Percentiles rank a stretch among this genome's conserved stretches.
These are phyloP conservation scores for Pogonocherus hispidulus DNA, from an alignment of 2,888 invertebrate species.

Conservation along the genomic window DNA sequence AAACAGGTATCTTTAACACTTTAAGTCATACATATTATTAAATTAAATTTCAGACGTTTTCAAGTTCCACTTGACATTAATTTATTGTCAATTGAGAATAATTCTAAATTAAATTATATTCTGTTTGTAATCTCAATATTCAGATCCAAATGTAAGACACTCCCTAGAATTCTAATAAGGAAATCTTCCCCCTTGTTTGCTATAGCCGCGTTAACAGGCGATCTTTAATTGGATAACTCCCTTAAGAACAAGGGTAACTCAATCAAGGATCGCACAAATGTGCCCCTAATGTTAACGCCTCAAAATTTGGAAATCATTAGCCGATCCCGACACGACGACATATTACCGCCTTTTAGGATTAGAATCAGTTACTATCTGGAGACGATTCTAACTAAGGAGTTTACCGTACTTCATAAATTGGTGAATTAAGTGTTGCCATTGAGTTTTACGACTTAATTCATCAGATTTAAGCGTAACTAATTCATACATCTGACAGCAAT, in stretches of 20 bases:
- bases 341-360: neutral
- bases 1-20: too few species aligned
- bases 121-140: neutral
- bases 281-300: neutral
- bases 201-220: neutral
- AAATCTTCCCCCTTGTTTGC: neutral
- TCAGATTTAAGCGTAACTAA: too few species aligned
- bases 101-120: conserved; percentile 23
- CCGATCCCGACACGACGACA: neutral
- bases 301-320: conserved; percentile 5
- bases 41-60: too few species aligned
- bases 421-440: too few species aligned
- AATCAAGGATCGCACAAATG: conserved; percentile 6
- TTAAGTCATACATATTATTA: too few species aligned
- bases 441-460: too few species aligned
- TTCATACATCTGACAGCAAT: too few species aligned
- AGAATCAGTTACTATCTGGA: neutral
- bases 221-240: conserved; percentile 6
- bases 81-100: neutral
- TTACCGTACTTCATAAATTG: too few species aligned
- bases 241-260: neutral
- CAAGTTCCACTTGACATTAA: too few species aligned
- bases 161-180: neutral
- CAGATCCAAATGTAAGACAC: neutral
- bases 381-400: too few species aligned